phyloP scores from a whole-genome alignment of 2,797 vertebrate genomes.

The Peromyscus aztecus region DNA sequence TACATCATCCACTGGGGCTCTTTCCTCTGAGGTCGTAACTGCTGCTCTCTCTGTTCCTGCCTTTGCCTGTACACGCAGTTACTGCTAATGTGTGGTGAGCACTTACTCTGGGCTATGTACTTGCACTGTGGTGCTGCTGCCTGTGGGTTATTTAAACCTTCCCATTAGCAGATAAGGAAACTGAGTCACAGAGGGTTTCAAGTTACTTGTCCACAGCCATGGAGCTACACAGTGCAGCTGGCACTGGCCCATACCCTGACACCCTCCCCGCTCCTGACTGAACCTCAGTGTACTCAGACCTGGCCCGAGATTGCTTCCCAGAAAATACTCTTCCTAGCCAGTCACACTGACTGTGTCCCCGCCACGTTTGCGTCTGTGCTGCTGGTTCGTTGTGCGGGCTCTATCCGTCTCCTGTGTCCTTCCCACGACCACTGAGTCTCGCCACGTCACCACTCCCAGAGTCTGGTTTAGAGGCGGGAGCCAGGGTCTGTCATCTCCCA shows the following conservation, averaged over 20 bases:
- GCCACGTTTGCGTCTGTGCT: background rate
- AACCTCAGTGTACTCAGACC: background rate
- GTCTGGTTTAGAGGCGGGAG: background rate
- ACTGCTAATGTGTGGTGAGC: background rate
- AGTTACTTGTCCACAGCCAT: background rate
- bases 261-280: background rate
- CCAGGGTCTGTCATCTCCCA: background rate
- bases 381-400: background rate
- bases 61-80: background rate
- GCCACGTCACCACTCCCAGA: background rate
- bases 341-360: background rate
- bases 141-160: background rate
- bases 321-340: background rate
- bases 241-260: background rate
- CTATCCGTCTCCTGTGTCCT: background rate
- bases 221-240: background rate
- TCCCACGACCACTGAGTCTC: background rate
- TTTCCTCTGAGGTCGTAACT: background rate
- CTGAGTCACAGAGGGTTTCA: background rate
- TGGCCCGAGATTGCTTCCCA: background rate
- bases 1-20: too few species aligned
- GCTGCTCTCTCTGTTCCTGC: background rate
- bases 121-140: background rate
- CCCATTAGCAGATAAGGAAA: constrained; percentile 8
- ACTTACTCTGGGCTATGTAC: background rate